Evolutionary conservation across 2,113 vertebrate species (phyloP).

Genomic region (Etheostoma cragini): DNA sequence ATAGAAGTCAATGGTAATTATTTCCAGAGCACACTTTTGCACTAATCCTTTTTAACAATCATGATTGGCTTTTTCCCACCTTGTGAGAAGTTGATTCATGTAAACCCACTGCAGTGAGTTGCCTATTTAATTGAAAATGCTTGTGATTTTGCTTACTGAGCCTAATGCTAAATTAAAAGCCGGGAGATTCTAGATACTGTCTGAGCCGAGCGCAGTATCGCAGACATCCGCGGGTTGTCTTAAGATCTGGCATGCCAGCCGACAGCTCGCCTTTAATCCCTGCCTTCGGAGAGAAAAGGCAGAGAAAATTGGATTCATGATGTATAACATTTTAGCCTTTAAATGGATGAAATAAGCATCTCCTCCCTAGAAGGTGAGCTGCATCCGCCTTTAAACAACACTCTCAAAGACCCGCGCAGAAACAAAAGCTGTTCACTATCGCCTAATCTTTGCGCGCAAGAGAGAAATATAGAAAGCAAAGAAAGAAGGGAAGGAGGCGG

Average conservation of each 20-base stretch:
- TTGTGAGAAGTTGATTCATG: slow-evolving; percentile 47
- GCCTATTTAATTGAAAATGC: slow-evolving; percentile 75
- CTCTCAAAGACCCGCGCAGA: slow-evolving; percentile 73
- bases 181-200: slow-evolving; percentile 80
- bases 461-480: slow-evolving; percentile 42
- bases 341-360: slow-evolving; percentile 82
- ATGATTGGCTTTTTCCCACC: slow-evolving; percentile 45
- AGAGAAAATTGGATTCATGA: slow-evolving; percentile 84
- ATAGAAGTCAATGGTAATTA: slow-evolving; percentile 59
- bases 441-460: slow-evolving; percentile 66
- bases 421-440: slow-evolving; percentile 82
- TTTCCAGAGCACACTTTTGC: slow-evolving; percentile 46
- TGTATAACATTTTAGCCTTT: slow-evolving; percentile 83
- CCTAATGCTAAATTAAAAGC: slow-evolving; percentile 81
- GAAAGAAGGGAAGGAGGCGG: slow-evolving; percentile 47
- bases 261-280: slow-evolving; percentile 86
- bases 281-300: slow-evolving; percentile 78
- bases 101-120: slow-evolving; percentile 54
- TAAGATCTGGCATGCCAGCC: slow-evolving; percentile 73
- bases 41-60: slow-evolving; percentile 61
- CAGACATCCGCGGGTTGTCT: slow-evolving; percentile 73
- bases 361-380: slow-evolving; percentile 76
- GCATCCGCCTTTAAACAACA: slow-evolving; percentile 75
- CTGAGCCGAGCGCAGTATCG: slow-evolving; percentile 70
- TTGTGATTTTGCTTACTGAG: slow-evolving; percentile 73